Conservation (phyloP, 1,140 invertebrate species). For the Drosophila sulfurigaster region DNA sequence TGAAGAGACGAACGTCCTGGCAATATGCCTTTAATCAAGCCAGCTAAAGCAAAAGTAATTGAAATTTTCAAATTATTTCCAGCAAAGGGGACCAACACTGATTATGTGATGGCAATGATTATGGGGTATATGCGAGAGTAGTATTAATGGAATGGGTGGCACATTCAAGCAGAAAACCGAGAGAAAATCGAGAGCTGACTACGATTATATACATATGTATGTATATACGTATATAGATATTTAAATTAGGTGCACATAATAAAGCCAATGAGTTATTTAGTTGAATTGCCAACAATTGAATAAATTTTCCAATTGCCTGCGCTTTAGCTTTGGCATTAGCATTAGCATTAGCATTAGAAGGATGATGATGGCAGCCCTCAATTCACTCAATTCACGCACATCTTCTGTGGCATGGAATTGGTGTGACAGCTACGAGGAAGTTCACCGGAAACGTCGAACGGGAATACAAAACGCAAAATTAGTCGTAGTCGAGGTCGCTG, state of each 20-base stretch:
- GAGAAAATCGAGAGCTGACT: slow-evolving; percentile 10
- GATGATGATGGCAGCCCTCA: slow-evolving; percentile 53
- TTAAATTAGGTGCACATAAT: slow-evolving; percentile 78
- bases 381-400: slow-evolving; percentile 28
- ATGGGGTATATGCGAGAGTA: slow-evolving; percentile 8
- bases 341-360: slow-evolving; percentile 22
- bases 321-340: slow-evolving; percentile 44
- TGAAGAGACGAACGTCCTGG: slow-evolving; percentile 85
- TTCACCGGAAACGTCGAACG: slow-evolving; percentile 12
- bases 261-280: slow-evolving; percentile 83
- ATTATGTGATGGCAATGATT: slow-evolving; percentile 26
- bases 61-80: slow-evolving; percentile 81
- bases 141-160: slow-evolving; percentile 19
- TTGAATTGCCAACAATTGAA: slow-evolving; percentile 84
- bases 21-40: slow-evolving; percentile 93
- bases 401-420: slow-evolving; percentile 10
- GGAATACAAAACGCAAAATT: slow-evolving; percentile 72
- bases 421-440: slow-evolving; percentile 31
- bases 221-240: slow-evolving; percentile 39
- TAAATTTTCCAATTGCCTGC: slow-evolving; percentile 84
- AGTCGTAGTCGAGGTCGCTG: slow-evolving; percentile 42
- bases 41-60: slow-evolving; percentile 70
- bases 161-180: slow-evolving; percentile 13
- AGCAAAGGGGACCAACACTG: slow-evolving; percentile 45
- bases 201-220: background rate